A percentile compares a stretch with the other conserved stretches of the same genome.
Evolutionary conservation across 2,888 invertebrate genomes (phyloP).

Genomic region (Tenthredo amoena): DNA sequence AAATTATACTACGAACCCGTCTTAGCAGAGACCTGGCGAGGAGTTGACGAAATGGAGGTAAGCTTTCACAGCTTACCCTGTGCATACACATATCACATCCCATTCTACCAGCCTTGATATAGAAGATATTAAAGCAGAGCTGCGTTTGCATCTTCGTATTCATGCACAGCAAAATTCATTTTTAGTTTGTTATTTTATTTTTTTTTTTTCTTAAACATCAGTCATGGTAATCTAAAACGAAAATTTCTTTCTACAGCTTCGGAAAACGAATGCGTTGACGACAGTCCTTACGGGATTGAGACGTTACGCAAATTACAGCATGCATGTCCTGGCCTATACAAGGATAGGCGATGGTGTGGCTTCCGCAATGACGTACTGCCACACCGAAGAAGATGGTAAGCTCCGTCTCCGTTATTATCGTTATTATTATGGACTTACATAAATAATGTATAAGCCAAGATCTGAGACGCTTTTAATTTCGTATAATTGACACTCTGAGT

Average conservation of each 20-base stretch:
- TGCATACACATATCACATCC: background rate
- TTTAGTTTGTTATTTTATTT: background rate
- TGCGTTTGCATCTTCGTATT: background rate
- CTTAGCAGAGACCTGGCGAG: constrained; percentile 80
- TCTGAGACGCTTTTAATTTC: background rate
- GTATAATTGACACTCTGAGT: constrained; percentile 5
- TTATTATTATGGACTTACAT: background rate
- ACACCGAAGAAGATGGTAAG: constrained; percentile 89
- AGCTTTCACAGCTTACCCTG: constrained; percentile 30
- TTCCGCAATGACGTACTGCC: constrained; percentile 85
- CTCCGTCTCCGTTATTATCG: background rate
- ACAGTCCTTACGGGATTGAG: constrained; percentile 86
- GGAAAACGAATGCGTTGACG: constrained; percentile 85
- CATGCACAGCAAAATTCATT: background rate
- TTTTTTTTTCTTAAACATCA: background rate
- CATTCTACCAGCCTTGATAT: background rate
- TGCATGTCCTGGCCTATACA: constrained; percentile 89
- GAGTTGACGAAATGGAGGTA: constrained; percentile 76
- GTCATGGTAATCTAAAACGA: background rate
- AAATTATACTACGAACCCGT: constrained; percentile 86
- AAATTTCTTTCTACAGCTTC: constrained; percentile 67
- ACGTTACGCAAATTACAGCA: constrained; percentile 90
- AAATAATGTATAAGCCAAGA: background rate
- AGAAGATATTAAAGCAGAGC: background rate
- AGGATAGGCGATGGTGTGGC: constrained; percentile 88